These are phyloP conservation scores for Ctenochaetus hawaiiensis DNA, from an alignment of 2,797 vertebrate species.

Conservation along the genomic window DNA sequence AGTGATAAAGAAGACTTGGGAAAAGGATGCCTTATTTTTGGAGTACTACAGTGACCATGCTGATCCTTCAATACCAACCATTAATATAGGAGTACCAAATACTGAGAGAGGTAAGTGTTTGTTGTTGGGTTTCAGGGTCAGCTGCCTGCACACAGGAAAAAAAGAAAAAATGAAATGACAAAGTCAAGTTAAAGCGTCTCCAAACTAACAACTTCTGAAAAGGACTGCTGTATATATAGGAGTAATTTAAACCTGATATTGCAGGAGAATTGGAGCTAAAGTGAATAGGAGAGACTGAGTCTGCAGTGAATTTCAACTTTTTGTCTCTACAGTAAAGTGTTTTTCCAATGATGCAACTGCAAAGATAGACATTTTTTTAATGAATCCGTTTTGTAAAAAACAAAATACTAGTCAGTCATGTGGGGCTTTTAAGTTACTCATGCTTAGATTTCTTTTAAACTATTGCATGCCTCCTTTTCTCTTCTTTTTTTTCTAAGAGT, in stretches of 20 bases:
- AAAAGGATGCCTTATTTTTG: conserved; percentile 87
- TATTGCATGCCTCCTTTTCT: neutral
- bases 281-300: conserved; percentile 3
- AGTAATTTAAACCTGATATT: conserved; percentile 33
- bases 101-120: conserved; percentile 92
- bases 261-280: conserved; percentile 8
- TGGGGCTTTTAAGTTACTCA: neutral
- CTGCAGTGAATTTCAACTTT: conserved; percentile 18
- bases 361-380: too few species aligned
- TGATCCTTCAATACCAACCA: conserved; percentile 92
- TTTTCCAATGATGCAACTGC: neutral
- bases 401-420: neutral
- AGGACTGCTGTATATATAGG: neutral
- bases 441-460: neutral
- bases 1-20: conserved; percentile 97
- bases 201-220: conserved; percentile 13
- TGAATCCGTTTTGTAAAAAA: too few species aligned
- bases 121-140: conserved; percentile 25
- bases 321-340: neutral
- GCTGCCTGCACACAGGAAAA: conserved; percentile 3
- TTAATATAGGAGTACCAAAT: conserved; percentile 93
- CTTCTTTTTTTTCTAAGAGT: neutral
- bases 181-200: conserved; percentile 33
- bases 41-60: conserved; percentile 95
- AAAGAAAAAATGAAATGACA: conserved; percentile 46